A percentile compares a stretch with the other conserved stretches of the same genome.
These are phyloP conservation scores for Danio tinwini DNA, from an alignment of 2,797 vertebrate genomes.

Conservation along the genomic window DNA sequence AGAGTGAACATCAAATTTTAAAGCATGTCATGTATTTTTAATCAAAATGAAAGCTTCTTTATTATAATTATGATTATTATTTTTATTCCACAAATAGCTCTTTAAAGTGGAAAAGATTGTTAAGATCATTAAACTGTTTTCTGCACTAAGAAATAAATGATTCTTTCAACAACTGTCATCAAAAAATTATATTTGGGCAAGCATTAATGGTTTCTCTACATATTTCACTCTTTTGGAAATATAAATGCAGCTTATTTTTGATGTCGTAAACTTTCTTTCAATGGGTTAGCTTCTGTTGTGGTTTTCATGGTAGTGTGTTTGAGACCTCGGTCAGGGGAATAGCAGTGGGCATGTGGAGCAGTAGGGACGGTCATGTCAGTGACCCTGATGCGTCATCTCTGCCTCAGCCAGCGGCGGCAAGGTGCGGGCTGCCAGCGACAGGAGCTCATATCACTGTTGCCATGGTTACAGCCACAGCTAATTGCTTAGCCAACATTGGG, in stretches of 20 bases:
- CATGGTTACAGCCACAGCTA: conserved; percentile 74
- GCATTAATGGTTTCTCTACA: no score
- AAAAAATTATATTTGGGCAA: no score
- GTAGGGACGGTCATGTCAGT: conserved; percentile 19
- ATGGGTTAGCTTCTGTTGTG: not conserved
- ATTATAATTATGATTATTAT: no score
- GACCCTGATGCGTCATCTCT: conserved; percentile 57
- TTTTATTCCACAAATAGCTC: no score
- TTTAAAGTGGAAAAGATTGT: no score
- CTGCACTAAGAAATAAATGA: no score
- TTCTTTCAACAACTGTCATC: no score
- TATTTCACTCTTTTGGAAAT: no score
- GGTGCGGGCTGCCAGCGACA: conserved; percentile 23
- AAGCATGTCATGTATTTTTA: no score
- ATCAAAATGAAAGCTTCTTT: no score
- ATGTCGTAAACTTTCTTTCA: not conserved
- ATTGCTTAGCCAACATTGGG: conserved; percentile 71
- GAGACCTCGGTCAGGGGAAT: not conserved
- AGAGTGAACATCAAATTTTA: no score
- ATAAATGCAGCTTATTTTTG: not conserved
- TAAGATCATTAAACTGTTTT: no score
- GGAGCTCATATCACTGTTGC: conserved; percentile 68
- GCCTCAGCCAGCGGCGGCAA: conserved; percentile 24
- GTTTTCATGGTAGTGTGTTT: not conserved
- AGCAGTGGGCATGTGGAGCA: conserved; percentile 8